These are phyloP conservation scores for Okapia johnstoni DNA, from an alignment of 2,113 vertebrate genomes.

Conservation along the genomic window DNA sequence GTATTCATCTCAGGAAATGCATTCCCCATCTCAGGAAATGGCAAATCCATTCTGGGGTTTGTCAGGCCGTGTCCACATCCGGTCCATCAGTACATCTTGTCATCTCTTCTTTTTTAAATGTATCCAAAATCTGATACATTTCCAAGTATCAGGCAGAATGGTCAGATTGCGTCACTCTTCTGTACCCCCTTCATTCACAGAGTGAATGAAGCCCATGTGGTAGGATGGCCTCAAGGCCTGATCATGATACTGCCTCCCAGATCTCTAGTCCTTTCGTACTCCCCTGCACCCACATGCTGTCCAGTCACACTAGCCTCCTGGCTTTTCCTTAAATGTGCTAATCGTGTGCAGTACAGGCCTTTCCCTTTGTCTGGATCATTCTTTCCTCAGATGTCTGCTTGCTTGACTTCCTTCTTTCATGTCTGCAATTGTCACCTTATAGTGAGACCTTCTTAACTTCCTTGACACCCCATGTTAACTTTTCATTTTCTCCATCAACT, in stretches of 20 bases:
- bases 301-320: background rate
- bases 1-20: background rate
- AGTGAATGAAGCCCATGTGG: background rate
- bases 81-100: background rate
- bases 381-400: background rate
- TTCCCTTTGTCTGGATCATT: background rate
- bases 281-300: accelerated
- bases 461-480: background rate
- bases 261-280: background rate
- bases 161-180: background rate
- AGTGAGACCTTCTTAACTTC: background rate
- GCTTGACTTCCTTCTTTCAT: background rate
- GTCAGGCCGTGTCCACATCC: background rate
- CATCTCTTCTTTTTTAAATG: background rate
- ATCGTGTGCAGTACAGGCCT: background rate
- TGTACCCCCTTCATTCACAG: too few relatives aligned
- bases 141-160: background rate
- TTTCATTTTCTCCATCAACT: background rate
- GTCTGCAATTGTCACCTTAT: background rate
- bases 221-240: background rate
- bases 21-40: background rate
- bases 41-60: background rate
- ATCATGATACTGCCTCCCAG: background rate
- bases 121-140: background rate
- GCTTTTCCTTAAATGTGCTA: background rate